Evolutionary conservation across 2,888 invertebrate genomes (phyloP), one percentile per base, ranked within the genome.

Genomic region (Euphydryas editha): DNA sequence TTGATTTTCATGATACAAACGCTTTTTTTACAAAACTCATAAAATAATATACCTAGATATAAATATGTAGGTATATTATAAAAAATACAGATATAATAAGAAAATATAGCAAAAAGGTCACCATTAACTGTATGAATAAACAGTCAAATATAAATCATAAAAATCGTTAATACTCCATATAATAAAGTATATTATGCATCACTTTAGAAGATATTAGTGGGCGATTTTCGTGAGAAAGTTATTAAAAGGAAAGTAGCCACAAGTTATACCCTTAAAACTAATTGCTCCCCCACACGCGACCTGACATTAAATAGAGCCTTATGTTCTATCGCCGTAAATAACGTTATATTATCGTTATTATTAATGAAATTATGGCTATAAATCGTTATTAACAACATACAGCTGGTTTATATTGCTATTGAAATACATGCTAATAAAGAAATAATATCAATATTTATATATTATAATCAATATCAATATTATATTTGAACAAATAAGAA

Each of bases 321-420:
- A 21, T 46, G 60, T 17, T 55, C 18, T 8, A 56, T 42, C 13
- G 44, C 15, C 46, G 56, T 60, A 65, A 56, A 60, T 56, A 65
- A 56, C 56, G 46, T 24, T 68, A 62, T 62, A 70, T 59, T 62
- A 71, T 71, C 67, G 72, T 49, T 67, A 72, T 67, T 73, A 59
- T 67, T 39, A 58, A 51, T 46, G 51, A 57, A 44, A 44, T 59
- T 51, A 39, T 39, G 39, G 17, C 54, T n/a, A 54, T 54, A 44
- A n/a, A 59, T 59, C 59, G 58, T 36, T 64, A 59, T 57, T 64
- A 49, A 59, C 20, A 18, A 57, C 46, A 36, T 20, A 36, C 44
- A 51, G 17, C 49, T 42, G 51, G 10, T 18, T 59, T 44, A 10
- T 36, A 36, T 36, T n/a, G 17, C 30, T n/a, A 47, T 10, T 44